phyloP scores from a whole-genome alignment of 2,797 vertebrate species.

The Hypotaenidia okinawae region DNA sequence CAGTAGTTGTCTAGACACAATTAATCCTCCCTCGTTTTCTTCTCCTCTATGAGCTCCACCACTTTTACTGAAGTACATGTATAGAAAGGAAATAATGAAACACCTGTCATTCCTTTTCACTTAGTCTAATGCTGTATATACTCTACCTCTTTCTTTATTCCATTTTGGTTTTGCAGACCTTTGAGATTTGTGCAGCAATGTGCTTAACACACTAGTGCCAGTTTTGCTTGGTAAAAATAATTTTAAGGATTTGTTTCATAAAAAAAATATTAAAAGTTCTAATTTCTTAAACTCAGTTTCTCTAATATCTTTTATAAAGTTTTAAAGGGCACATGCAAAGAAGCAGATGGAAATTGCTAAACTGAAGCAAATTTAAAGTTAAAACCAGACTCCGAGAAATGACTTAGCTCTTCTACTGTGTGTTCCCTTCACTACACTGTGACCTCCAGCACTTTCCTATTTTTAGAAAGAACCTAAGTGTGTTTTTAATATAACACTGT shows the following conservation, averaged over 20 bases:
- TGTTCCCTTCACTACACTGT: not conserved
- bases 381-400: not conserved
- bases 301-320: not conserved
- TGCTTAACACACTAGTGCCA: not conserved
- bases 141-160: not conserved
- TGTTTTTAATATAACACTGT: not conserved
- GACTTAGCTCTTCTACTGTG: not conserved
- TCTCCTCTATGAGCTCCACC: not conserved
- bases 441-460: not conserved
- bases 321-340: not conserved
- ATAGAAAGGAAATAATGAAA: not conserved
- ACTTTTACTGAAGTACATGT: not conserved
- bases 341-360: not conserved
- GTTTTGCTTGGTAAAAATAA: not conserved
- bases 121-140: not conserved
- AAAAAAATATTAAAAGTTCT: not conserved
- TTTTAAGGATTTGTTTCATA: too few relatives aligned
- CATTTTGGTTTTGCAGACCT: not conserved
- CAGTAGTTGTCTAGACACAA: not conserved
- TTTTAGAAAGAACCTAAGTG: not conserved
- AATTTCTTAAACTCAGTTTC: not conserved
- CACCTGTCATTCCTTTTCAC: not conserved
- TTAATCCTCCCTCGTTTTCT: not conserved
- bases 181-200: not conserved
- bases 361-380: not conserved